Evolutionary conservation across 2,888 invertebrate genomes (phyloP).

Genomic region (Thymelicus acteon): DNA sequence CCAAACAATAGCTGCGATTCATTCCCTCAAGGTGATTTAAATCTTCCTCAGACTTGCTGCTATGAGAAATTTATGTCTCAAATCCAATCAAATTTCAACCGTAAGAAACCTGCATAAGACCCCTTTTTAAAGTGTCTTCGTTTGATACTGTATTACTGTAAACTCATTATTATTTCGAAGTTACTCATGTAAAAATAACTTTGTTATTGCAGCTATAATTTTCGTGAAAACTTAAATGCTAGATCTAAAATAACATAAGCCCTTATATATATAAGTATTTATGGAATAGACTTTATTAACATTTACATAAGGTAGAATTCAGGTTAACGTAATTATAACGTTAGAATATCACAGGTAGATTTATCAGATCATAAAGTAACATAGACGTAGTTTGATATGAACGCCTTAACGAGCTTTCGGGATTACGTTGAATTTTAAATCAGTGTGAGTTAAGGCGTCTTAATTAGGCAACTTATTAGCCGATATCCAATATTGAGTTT

Average conservation of each 20-base stretch:
- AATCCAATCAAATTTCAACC: conserved; percentile 8
- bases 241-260: conserved; percentile 2
- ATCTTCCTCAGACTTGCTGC: conserved; percentile 27
- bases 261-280: not conserved
- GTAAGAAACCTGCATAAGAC: not conserved
- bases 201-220: not conserved
- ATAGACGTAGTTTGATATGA: conserved; percentile 16
- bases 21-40: conserved; percentile 34
- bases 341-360: not conserved
- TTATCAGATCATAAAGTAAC: conserved; percentile 11
- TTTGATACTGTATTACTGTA: not conserved
- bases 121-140: not conserved
- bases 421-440: conserved; percentile 30
- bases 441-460: conserved; percentile 16
- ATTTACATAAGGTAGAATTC: not conserved
- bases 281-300: conserved; percentile 8
- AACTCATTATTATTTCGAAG: not conserved
- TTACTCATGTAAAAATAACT: not conserved
- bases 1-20: conserved; percentile 33
- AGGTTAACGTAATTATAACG: not conserved
- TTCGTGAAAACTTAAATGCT: not conserved
- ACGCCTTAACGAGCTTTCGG: conserved; percentile 11
- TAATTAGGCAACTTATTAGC: conserved; percentile 33
- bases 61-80: conserved; percentile 11
- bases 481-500: conserved; percentile 31